phyloP scores from a whole-genome alignment of 2,113 vertebrate species.

The Mandrillus leucophaeus region DNA sequence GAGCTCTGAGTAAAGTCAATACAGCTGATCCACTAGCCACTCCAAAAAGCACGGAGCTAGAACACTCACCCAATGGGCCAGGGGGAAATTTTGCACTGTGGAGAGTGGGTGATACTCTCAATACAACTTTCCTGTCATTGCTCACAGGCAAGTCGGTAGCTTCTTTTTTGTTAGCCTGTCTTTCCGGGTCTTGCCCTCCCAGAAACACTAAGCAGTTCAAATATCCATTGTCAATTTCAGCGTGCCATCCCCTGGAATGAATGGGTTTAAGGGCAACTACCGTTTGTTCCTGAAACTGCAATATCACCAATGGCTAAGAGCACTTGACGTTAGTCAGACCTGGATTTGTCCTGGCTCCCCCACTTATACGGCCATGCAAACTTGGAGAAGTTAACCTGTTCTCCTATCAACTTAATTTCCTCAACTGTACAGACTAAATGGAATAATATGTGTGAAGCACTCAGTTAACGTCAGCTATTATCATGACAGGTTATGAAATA shows the following conservation, averaged over 20 bases:
- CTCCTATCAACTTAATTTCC: background rate
- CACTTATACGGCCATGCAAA: background rate
- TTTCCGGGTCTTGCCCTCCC: background rate
- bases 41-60: background rate
- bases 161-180: background rate
- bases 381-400: background rate
- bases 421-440: background rate
- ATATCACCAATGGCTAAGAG: background rate
- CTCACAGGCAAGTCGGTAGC: fast-evolving
- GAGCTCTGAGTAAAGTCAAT: background rate
- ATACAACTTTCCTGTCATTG: background rate
- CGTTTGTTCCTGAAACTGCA: slow-evolving; percentile 7
- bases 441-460: background rate
- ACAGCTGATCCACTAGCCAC: background rate
- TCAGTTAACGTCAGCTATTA: background rate
- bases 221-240: background rate
- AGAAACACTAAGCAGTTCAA: background rate
- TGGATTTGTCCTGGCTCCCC: background rate
- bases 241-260: background rate
- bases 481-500: background rate
- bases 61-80: background rate
- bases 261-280: background rate
- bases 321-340: background rate
- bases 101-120: background rate
- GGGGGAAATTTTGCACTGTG: background rate